Percentiles rank a stretch among this genome's conserved stretches.
These are phyloP conservation scores for Archips crataeganus DNA, from an alignment of 2,888 invertebrate species.

Conservation along the genomic window DNA sequence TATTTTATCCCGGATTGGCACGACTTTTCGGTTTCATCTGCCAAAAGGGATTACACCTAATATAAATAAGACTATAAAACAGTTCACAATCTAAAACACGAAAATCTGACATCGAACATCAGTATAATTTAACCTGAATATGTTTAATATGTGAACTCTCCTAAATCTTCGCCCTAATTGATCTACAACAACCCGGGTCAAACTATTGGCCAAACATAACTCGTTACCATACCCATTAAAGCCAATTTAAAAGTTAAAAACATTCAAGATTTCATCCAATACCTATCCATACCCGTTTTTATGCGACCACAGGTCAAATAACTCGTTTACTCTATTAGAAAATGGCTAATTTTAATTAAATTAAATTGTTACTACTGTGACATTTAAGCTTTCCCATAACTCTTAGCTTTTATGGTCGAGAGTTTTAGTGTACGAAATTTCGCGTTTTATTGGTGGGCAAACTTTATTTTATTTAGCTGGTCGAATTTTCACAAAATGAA, in stretches of 20 bases:
- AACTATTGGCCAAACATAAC: slow-evolving; percentile 13
- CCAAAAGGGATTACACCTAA: background rate
- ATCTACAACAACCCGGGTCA: slow-evolving; percentile 32
- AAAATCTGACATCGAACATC: slow-evolving; percentile 12
- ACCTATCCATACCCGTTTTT: slow-evolving; percentile 5
- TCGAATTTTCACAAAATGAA: too few species aligned
- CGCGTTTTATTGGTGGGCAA: background rate
- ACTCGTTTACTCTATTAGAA: slow-evolving; percentile 31
- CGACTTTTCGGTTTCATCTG: too few species aligned
- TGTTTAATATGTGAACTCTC: slow-evolving; percentile 35
- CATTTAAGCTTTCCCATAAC: slow-evolving; percentile 29
- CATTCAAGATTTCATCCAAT: slow-evolving; percentile 20
- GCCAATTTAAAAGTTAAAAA: slow-evolving; percentile 30
- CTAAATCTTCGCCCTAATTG: slow-evolving; percentile 26
- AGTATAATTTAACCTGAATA: slow-evolving; percentile 14
- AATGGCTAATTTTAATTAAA: slow-evolving; percentile 31
- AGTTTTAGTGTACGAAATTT: slow-evolving; percentile 11
- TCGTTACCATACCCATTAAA: slow-evolving; percentile 24
- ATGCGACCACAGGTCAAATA: slow-evolving; percentile 26
- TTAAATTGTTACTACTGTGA: slow-evolving; percentile 36
- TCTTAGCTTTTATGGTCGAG: slow-evolving; percentile 2
- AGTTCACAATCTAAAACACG: background rate
- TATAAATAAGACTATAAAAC: background rate
- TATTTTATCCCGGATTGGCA: too few species aligned
- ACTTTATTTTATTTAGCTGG: background rate